phyloP scores from a whole-genome alignment of 2,888 invertebrate genomes.

The Gymnoscelis rufifasciata region DNA sequence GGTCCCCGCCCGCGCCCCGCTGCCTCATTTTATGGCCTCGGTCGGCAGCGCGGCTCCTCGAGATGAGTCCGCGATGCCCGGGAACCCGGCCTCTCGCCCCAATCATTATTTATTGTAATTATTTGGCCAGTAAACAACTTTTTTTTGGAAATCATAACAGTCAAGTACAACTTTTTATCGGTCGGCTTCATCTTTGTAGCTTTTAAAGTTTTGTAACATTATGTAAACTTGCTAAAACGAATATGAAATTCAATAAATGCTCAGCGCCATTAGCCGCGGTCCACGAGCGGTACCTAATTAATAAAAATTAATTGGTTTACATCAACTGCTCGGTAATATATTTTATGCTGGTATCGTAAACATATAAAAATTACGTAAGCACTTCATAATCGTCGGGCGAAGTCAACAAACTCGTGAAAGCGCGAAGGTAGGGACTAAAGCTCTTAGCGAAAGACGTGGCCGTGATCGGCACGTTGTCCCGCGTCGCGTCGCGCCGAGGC shows the following conservation, averaged over 20 bases:
- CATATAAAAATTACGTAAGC: conserved; percentile 30
- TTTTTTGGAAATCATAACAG: conserved; percentile 62
- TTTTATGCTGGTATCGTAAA: conserved; percentile 25
- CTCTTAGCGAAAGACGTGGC: conserved; percentile 72
- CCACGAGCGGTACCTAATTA: conserved; percentile 8
- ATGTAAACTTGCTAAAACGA: conserved; percentile 10
- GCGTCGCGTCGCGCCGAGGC: conserved; percentile 16
- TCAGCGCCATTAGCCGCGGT: neutral
- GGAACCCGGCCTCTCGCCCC: conserved; percentile 54
- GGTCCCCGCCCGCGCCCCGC: conserved; percentile 25
- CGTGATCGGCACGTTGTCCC: conserved; percentile 41
- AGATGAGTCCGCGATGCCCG: conserved; percentile 56
- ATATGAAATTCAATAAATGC: neutral
- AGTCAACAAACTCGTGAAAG: conserved; percentile 63
- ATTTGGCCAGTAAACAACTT: conserved; percentile 62
- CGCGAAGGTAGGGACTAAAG: conserved; percentile 50
- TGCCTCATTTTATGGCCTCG: conserved; percentile 35
- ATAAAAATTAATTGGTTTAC: conserved; percentile 21
- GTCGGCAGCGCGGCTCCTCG: conserved; percentile 58
- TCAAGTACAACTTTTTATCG: conserved; percentile 55
- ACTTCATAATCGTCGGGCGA: conserved; percentile 28
- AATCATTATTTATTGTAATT: conserved; percentile 75
- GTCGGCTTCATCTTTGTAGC: conserved; percentile 37
- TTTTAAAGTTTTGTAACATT: conserved; percentile 35
- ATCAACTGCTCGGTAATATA: conserved; percentile 18